Conservation (phyloP, 2,888 invertebrate species). For the Dyspetes luteomarginatus region DNA sequence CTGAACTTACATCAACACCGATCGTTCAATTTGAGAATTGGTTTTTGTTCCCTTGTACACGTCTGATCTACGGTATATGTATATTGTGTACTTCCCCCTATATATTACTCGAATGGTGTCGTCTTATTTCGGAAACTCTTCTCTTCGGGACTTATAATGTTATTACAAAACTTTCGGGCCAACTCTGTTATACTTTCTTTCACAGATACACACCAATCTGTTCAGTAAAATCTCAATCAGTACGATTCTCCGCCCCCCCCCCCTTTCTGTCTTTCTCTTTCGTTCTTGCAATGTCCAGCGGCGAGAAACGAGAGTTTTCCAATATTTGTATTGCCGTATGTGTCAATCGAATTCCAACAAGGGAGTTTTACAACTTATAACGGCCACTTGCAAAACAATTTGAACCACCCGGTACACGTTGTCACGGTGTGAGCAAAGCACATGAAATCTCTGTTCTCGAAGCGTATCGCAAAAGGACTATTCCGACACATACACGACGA, state of each 20-base stretch:
- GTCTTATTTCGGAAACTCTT: no score
- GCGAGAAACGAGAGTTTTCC: background rate
- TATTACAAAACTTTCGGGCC: no score
- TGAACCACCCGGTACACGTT: background rate
- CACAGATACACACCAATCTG: background rate
- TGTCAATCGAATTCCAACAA: background rate
- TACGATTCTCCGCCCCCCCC: background rate
- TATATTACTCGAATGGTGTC: no score
- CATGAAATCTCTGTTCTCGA: background rate
- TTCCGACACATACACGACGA: conserved; percentile 37
- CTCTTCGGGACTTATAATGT: no score
- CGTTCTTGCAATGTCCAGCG: background rate
- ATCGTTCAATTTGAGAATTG: no score
- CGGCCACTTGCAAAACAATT: conserved; percentile 3
- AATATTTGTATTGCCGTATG: conserved; percentile 22
- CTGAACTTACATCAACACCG: no score
- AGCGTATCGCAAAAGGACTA: conserved; percentile 26
- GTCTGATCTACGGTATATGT: no score
- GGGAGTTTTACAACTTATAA: conserved; percentile 29
- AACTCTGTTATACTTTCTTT: no score
- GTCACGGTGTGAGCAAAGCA: background rate
- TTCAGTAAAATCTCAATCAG: conserved; percentile 38
- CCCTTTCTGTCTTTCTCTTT: background rate
- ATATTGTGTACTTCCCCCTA: no score
- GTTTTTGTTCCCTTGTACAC: no score